Evolutionary conservation across 1,140 invertebrate genomes (phyloP), one percentile per base, ranked within the genome.

Genomic region (Macrosteles quadrilineatus): DNA sequence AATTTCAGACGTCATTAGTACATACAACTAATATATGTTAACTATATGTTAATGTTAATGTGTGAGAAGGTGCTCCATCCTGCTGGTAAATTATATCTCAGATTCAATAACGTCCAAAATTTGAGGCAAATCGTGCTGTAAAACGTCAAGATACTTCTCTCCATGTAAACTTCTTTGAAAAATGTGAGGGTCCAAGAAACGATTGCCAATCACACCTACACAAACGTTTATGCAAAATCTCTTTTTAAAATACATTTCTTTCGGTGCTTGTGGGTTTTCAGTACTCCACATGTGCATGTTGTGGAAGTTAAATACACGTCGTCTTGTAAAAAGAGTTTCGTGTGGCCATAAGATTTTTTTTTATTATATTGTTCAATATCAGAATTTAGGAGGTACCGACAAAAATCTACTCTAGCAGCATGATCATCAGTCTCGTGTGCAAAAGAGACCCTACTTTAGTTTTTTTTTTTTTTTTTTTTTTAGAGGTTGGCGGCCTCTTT

Each of bases 231-330:
- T 43, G 71, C 75, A 76, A 67, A 80, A 82, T 21, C 45, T 76
- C 67, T 80, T 68, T 72, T 82, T 78, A 36, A 76, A 69, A 73
- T 31, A 36, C 74, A 72, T 23, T 73, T 78, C 66, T 66, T 73
- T 27, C 27, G 78, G 75, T 59, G 72, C 75, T 73, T 78, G 70
- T 55, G 78, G 78, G 75, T 82, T 74, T n/a, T 78, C 77, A 29
- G 73, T 70, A 27, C 76, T 73, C 77, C 78, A 82, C 27, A 74
- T 67, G 63, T 83, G 78, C 59, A 76, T 69, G 69, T 82, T 82
- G 63, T 81, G 79, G 17, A 78, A 71, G 69, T 82, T 81, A 31
- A 77, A 73, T 45, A 78, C 73, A 9, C 77, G 77, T 59, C 74
- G 72, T 69, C 75, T 74, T 63, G 74, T 76, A 75, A 79, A 80